A percentile compares a stretch with the other conserved stretches of the same genome.
These are phyloP conservation scores for Diplazon laetatorius DNA, from an alignment of 2,888 invertebrate genomes.

Conservation along the genomic window DNA sequence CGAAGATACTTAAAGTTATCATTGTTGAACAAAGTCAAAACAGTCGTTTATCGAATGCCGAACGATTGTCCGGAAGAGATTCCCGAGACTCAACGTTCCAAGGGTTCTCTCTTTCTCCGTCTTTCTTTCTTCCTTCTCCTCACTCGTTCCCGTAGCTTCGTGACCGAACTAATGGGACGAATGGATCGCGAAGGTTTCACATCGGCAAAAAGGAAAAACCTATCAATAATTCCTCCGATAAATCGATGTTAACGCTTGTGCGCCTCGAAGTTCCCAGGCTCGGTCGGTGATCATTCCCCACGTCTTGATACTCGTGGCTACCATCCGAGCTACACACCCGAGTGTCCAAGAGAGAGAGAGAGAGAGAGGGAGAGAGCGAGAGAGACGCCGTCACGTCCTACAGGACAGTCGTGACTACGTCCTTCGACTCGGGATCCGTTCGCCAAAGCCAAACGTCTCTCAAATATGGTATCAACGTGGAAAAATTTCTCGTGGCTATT, in stretches of 20 bases:
- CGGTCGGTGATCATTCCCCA: slow-evolving; percentile 46
- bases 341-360: too few species aligned
- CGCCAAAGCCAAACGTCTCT: slow-evolving; percentile 1
- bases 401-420: slow-evolving; percentile 58
- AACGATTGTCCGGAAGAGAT: too few species aligned
- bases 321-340: slow-evolving; percentile 8
- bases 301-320: too few species aligned
- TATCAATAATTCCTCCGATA: slow-evolving; percentile 60
- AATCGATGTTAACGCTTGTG: slow-evolving; percentile 55
- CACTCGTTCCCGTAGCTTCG: slow-evolving; percentile 34
- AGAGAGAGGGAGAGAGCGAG: too few species aligned
- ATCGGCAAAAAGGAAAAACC: slow-evolving; percentile 10
- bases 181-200: slow-evolving; percentile 44
- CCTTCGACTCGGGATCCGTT: slow-evolving; percentile 46
- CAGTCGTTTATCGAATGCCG: too few species aligned
- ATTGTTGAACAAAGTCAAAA: too few species aligned
- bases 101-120: neutral
- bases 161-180: slow-evolving; percentile 60
- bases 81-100: neutral
- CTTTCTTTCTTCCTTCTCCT: neutral
- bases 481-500: slow-evolving; percentile 2
- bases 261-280: slow-evolving; percentile 44
- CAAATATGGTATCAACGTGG: slow-evolving; percentile 2
- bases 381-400: slow-evolving; percentile 24
- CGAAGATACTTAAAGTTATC: too few species aligned